Evolutionary conservation across 2,797 vertebrate genomes (phyloP), one percentile per base, ranked within the genome.

Genomic region (Pseudotriccus pelzelni): DNA sequence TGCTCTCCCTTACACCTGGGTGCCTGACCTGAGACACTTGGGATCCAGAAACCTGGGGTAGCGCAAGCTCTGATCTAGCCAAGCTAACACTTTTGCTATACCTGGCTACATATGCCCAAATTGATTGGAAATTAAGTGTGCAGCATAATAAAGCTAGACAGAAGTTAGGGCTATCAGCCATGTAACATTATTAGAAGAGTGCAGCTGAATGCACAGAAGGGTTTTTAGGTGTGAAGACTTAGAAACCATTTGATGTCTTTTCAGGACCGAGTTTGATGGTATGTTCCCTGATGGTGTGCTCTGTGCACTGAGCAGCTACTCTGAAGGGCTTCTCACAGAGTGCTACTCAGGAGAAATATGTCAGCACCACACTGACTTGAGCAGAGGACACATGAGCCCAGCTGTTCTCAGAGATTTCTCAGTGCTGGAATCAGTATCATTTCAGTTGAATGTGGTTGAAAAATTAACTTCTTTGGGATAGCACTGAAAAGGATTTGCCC

Each of bases 381-480:
- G 28, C 62, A 75, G 46, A 25, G 9, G 2, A 27, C 1, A 3
- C 53, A 72, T 4, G 12, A 0, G 0, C 11, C 17, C 49, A 47
- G 30, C 1, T 55, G 12, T 75, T 62, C 59, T 49, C 28, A 32
- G 47, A 76, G 70, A 49, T 28, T 69, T 76, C 41, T 75, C 34
- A 34, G 1, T 56, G 27, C 30, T 70, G 36, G 8, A 32, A 28
- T 52, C 49, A 18, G 27, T 39, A 83, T 19, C 10, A 10, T 39
- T 89, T 80, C 32, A 16, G 17, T 8, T 56, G 34, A 63, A 12
- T 9, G 9, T 24, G 43, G 8, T 11, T 66, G 78, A 37, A 87
- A 93, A 84, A 21, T 37, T 58, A 77, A 64, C 2, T 49, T 69
- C 12, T 55, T 27, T 16, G 24, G 25, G 18, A 50, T 14, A 88